Evolutionary conservation across 2,888 invertebrate species (phyloP), one percentile per base, ranked within the genome.

Genomic region (Eurois occulta): DNA sequence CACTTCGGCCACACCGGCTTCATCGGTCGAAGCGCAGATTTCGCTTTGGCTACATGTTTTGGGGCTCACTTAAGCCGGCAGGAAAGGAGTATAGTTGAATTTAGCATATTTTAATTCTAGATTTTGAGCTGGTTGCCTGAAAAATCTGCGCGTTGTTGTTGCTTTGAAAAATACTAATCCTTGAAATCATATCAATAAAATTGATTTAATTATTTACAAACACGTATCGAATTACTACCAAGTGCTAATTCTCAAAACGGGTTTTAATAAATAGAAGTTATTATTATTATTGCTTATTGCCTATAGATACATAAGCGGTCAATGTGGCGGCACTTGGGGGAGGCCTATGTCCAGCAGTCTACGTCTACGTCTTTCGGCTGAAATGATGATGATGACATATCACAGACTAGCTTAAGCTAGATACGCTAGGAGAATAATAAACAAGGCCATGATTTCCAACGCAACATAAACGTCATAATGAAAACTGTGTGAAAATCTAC

Each of bases 401-500:
- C n/a, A 55, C 46, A 48, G 16, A 62, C 62, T 72, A 64, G 35
- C 46, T 68, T 46, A 10, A 43, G 35, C 11, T 38, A 64, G 24
- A 21, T 58, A 66, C 32, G 28, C 28, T 28, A 55, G 52, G 68
- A 80, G 72, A 84, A 84, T 81, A 77, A 76, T 78, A 74, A 78
- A 78, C 76, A 86, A 82, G 74, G 75, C 60, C 74, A 77, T 67
- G 72, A 60, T 76, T 74, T 64, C 28, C 28, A 78, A 68, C 72
- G 66, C 58, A 60, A 70, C 58, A 66, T 73, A 66, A 76, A 76
- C 46, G 43, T 67, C 71, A 84, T 72, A 67, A 66, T 68, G 68
- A 72, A 75, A 80, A 75, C 69, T 71, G n/a, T 65, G 55, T 79
- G 68, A 60, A 75, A 81, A 85, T 73, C 58, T 85, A 72, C 75